Base-by-base conservation (phyloP, 2,113 vertebrate species). In the Campylorhamphus procurvoides region DNA sequence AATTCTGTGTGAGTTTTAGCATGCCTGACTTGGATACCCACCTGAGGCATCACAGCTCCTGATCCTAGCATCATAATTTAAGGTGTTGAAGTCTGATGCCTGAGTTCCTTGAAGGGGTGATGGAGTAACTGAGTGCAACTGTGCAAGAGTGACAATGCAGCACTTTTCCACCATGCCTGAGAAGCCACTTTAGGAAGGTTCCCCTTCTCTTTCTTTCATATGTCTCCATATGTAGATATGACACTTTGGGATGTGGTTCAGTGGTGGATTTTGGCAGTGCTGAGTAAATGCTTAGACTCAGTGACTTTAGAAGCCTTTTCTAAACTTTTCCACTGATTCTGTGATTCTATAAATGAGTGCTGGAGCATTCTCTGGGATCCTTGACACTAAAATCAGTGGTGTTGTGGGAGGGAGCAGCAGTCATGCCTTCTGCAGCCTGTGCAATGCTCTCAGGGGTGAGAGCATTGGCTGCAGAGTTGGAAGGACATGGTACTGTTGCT, bases 401-500 rank as follows among this genome's bases (percentile, higher is more conserved):
- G 4, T 2, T 7, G 3, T 15, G 35, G 47, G 59, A 81, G n/a
- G 72, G 24, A 93, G 33, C 29, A 69, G 87, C 9, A 18, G n/a
- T 19, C 0, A 0, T 75, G 56, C 33, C 49, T 47, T 47, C 50
- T 74, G 46, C n/a, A 71, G 28, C 56, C 52, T 46, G 19, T 22
- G 24, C 33, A 58, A 10, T 3, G 42, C 42, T 67, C 25, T 47
- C 0, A 0, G 25, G 15, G 6, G 4, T 25, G 35, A 59, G 19
- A 29, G 15, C 6, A 4, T 29, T 80, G 77, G 53, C 84, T 82
- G 29, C 1, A 2, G 44, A 52, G 1, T 0, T 44, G 58, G 42
- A 58, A 83, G 0, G 8, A 50, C 5, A 2, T 0, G 3, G 24
- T 23, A 5, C 44, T 64, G 67, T 77, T 0, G 0, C 27, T 89